Base-by-base conservation (phyloP, 2,113 vertebrate genomes). In the Tupaia tana region DNA sequence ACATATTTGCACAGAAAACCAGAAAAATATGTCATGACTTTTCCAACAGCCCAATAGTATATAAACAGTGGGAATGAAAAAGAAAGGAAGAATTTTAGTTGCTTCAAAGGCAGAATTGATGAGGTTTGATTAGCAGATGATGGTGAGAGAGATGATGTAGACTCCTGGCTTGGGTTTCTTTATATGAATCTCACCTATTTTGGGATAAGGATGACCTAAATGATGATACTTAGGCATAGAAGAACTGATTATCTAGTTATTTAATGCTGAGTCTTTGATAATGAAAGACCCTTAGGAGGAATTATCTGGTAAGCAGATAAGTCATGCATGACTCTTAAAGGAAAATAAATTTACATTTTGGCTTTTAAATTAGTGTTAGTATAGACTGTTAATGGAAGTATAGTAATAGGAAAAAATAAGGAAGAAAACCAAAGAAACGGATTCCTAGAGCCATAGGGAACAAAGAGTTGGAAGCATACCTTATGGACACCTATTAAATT, bases 361-460 rank as follows among this genome's bases (percentile, higher is more conserved):
- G 7, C 24, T 84, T 87, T 87, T 91, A n/a, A 85, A 34, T 88
- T 59, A 71, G 75, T 64, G 15, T 0, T 63, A n/a, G 20, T 54
- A 58, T 31, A 79, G 9, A 54, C 54, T 78, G 29, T 34, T 83
- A 83, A 79, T 31, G 31, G 24, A 89, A 78, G 29, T 81, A 5
- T 78, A 78, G 24, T 52, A 66, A 58, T 58, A 25, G 25, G 64
- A 52, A 86, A 19, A 83, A 67, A 70, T 69, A 84, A 61, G 56
- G 79, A 88, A 91, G 29, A 82, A 73, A 19, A 80, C 4, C 29
- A 25, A 34, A 77, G 88, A 93, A 74, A 19, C 70, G 13, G 20
- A 31, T 84, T 79, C 22, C 64, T 67, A 74, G 24, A 59, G 12
- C 54, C 34, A 25, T n/a, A 54, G 54, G 66, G n/a, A 81, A 69